Evolutionary conservation across 2,797 vertebrate genomes (phyloP).

Genomic region (Pelodytes ibericus): DNA sequence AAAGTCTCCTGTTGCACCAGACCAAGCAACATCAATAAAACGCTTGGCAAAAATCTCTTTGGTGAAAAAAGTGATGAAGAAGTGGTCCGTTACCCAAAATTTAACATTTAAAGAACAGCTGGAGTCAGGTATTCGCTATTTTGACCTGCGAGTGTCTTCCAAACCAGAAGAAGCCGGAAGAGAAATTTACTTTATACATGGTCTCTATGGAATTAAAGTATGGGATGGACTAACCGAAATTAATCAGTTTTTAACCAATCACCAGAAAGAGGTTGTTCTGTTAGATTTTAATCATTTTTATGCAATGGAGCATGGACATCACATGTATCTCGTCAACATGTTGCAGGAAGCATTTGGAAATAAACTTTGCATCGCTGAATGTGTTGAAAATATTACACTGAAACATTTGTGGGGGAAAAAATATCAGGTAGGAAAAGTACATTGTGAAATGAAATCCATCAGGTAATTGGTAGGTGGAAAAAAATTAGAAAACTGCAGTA

Average conservation of each 20-base stretch:
- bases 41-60: slow-evolving; percentile 87
- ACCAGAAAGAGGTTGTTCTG: slow-evolving; percentile 88
- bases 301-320: slow-evolving; percentile 87
- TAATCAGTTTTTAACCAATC: slow-evolving; percentile 81
- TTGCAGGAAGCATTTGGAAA: slow-evolving; percentile 85
- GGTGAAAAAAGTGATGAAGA: slow-evolving; percentile 96
- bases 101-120: slow-evolving; percentile 93
- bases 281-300: slow-evolving; percentile 98
- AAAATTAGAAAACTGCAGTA: too few relatives aligned
- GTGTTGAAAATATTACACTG: slow-evolving; percentile 85
- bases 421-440: slow-evolving; percentile 78
- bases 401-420: slow-evolving; percentile 87
- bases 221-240: slow-evolving; percentile 89
- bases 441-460: background rate
- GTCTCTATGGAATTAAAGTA: slow-evolving; percentile 93
- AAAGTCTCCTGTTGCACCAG: slow-evolving; percentile 90
- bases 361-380: slow-evolving; percentile 81
- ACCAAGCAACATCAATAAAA: slow-evolving; percentile 88
- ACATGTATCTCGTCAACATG: slow-evolving; percentile 80
- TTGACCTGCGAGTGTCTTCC: slow-evolving; percentile 93
- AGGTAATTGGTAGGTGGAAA: too few relatives aligned
- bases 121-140: slow-evolving; percentile 94
- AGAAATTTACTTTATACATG: slow-evolving; percentile 95
- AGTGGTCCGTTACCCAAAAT: slow-evolving; percentile 98
- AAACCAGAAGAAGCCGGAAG: slow-evolving; percentile 85